Evolutionary conservation across 2,888 invertebrate genomes (phyloP), one percentile per base, ranked within the genome.

Genomic region (Acleris cristana): DNA sequence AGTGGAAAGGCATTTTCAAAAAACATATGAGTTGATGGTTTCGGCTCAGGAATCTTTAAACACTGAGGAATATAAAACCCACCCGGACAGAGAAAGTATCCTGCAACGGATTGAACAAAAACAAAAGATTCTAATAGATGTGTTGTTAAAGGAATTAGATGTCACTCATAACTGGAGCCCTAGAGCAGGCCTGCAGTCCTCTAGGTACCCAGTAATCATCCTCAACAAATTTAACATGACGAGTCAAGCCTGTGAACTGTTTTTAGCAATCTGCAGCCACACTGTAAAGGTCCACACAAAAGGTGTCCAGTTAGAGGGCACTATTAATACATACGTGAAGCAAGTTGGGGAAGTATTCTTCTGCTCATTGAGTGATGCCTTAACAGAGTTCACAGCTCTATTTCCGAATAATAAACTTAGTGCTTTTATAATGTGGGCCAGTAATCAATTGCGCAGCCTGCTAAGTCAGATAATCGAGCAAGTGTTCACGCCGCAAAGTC

Each of bases 1-100:
- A 73, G 99, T 99, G 0, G 98, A 99, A 87, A 95, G 99, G 76
- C 98, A 99, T 87, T 99, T 99, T 82, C 98, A 98, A 85, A 97
- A 97, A 80, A 98, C 98, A 1, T 96, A 98, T 72, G 94, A 95
- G 72, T 91, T 98, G 16, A 95, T 99, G 74, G 96, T 96, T 34
- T 81, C 83, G 62, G 92, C 93, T 21, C 92, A 92, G 71, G 88
- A 85, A 64, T 81, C 85, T 45, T 80, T 93, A 66, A 87, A 83
- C 62, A 82, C 84, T 14, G 89, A 88, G 57, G 92, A 92, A 75
- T 89, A 81, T 65, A 88, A 86, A 72, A 82, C 69, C 70, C 90
- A 92, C 73, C 92, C 92, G 62, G 86, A 87, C 70, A 86, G 78
- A 74, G 74, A 77, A 75, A 90, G 89, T 58, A 88, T 93, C 74